Conservation (phyloP, 2,113 vertebrate genomes). For the Pogona vitticeps region DNA sequence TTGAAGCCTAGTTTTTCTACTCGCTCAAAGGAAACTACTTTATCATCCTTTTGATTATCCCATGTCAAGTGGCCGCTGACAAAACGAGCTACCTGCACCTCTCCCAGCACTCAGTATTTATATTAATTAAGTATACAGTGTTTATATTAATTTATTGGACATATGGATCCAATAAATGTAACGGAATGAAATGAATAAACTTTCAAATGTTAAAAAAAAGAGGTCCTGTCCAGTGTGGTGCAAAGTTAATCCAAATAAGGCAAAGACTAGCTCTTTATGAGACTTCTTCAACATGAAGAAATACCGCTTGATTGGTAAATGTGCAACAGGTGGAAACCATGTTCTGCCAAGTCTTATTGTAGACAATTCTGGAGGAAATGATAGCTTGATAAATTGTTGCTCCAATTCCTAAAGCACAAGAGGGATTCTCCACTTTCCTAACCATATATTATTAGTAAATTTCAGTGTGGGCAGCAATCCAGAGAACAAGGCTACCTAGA, state of each 20-base stretch:
- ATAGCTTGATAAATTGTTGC: constrained; percentile 50
- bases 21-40: constrained; percentile 26
- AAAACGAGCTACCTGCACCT: constrained; percentile 35
- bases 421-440: constrained; percentile 54
- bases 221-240: constrained; percentile 51
- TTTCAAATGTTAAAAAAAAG: constrained; percentile 57
- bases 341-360: constrained; percentile 77
- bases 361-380: constrained; percentile 62
- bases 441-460: constrained; percentile 29
- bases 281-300: constrained; percentile 64
- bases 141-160: constrained; percentile 14
- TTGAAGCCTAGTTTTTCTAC: not conserved
- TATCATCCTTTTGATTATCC: constrained; percentile 48
- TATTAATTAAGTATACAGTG: constrained; percentile 45
- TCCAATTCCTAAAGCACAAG: constrained; percentile 60
- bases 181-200: constrained; percentile 56
- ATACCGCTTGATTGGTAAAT: constrained; percentile 70
- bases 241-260: constrained; percentile 83
- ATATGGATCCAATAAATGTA: constrained; percentile 55
- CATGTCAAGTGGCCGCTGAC: constrained; percentile 21
- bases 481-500: constrained; percentile 32
- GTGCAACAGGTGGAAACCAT: constrained; percentile 75
- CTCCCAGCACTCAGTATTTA: constrained; percentile 40
- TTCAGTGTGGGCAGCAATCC: constrained; percentile 21
- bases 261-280: constrained; percentile 60